A percentile compares a stretch with the other conserved stretches of the same genome.
These are phyloP conservation scores for Oasisia sp. DNA, from an alignment of 2,888 invertebrate species.

Conservation along the genomic window DNA sequence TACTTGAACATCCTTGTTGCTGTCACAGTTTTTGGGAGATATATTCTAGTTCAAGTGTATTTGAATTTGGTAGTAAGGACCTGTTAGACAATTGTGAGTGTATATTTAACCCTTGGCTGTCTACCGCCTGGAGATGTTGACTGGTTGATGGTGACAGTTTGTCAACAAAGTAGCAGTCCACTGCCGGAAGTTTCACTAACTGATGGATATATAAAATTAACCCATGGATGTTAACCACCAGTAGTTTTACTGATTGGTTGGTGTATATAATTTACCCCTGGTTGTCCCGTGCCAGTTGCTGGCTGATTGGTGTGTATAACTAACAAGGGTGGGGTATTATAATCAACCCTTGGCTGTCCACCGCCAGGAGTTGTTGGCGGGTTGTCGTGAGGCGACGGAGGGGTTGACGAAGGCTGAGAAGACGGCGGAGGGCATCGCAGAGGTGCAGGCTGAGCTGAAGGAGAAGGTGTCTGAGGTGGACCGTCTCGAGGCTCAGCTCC, in stretches of 20 bases:
- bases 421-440: constrained; percentile 18
- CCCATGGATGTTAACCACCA: background rate
- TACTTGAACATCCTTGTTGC: background rate
- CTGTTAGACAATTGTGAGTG: background rate
- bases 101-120: background rate
- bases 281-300: background rate
- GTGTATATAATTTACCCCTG: background rate
- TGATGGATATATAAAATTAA: background rate
- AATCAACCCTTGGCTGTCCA: background rate
- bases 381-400: constrained; percentile 24
- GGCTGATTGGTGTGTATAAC: background rate
- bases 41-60: background rate
- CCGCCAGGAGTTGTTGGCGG: constrained; percentile 25
- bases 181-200: no score
- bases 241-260: background rate
- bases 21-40: background rate
- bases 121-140: background rate
- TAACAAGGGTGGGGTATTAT: no score
- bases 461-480: constrained; percentile 3
- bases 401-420: constrained; percentile 23
- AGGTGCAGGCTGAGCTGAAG: constrained; percentile 23
- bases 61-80: background rate
- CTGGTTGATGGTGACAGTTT: no score
- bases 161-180: no score
- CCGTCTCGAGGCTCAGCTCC: background rate